These are phyloP conservation scores for Callionymus lyra DNA, from an alignment of 2,113 vertebrate species.

Conservation along the genomic window DNA sequence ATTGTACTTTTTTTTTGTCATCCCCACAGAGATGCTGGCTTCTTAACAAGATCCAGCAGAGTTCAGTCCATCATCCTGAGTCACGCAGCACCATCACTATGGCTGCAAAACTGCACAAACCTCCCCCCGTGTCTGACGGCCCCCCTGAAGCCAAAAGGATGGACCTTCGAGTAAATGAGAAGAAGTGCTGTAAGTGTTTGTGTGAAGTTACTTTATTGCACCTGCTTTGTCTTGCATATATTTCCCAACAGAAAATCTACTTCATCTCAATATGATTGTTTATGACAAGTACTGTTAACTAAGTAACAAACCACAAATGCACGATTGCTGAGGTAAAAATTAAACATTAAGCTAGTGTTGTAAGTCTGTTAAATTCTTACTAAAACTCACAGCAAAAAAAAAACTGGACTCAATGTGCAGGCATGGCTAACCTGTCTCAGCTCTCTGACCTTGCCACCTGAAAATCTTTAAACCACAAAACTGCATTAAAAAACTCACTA, in stretches of 20 bases:
- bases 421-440: too few species aligned
- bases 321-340: neutral
- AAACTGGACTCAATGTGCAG: neutral
- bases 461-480: too few species aligned
- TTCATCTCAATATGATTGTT: too few species aligned
- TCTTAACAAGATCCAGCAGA: slow-evolving; percentile 9
- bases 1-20: neutral
- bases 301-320: slow-evolving; percentile 10
- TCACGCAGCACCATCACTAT: slow-evolving; percentile 9
- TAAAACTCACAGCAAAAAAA: neutral
- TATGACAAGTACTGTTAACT: too few species aligned
- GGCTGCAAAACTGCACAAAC: slow-evolving; percentile 32
- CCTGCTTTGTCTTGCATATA: too few species aligned
- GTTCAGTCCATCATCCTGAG: neutral
- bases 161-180: slow-evolving; percentile 51
- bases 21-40: slow-evolving; percentile 22
- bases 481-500: too few species aligned
- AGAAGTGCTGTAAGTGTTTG: slow-evolving; percentile 67
- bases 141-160: slow-evolving; percentile 33
- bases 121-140: slow-evolving; percentile 14
- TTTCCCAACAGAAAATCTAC: too few species aligned
- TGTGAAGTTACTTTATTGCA: too few species aligned
- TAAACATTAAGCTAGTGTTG: slow-evolving; percentile 13
- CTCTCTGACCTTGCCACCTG: too few species aligned
- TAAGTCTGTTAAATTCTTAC: neutral